Conservation (phyloP, 2,797 vertebrate genomes). For the Brachyalestes nurse region DNA sequence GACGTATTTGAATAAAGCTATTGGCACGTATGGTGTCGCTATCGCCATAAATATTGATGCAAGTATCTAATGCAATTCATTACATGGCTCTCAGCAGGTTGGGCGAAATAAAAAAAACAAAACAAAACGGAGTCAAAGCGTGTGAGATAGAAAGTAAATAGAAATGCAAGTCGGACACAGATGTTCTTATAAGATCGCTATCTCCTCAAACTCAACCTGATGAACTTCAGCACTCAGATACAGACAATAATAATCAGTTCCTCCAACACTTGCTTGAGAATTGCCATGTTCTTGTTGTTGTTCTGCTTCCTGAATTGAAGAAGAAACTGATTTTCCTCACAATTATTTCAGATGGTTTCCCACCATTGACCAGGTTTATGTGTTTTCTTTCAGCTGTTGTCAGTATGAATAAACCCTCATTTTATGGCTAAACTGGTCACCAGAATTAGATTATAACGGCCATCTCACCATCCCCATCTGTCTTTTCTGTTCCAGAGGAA, state of each 20-base stretch:
- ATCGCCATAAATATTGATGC: slow-evolving; percentile 78
- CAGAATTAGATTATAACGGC: slow-evolving; percentile 68
- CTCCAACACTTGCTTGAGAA: slow-evolving; percentile 40
- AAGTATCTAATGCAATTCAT: slow-evolving; percentile 76
- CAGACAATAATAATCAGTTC: slow-evolving; percentile 29
- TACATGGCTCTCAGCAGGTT: slow-evolving; percentile 68
- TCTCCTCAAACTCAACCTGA: slow-evolving; percentile 9
- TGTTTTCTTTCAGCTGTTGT: slow-evolving; percentile 66
- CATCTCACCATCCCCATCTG: slow-evolving; percentile 72
- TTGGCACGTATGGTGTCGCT: slow-evolving; percentile 75
- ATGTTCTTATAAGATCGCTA: background rate
- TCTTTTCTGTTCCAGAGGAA: slow-evolving; percentile 54
- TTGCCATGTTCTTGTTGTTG: slow-evolving; percentile 46
- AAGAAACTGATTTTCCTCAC: slow-evolving; percentile 68
- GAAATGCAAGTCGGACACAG: slow-evolving; percentile 27
- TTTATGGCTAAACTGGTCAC: slow-evolving; percentile 59
- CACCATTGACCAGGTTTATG: slow-evolving; percentile 64
- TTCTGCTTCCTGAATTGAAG: slow-evolving; percentile 60
- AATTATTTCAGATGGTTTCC: slow-evolving; percentile 32
- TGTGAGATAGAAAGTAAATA: slow-evolving; percentile 46
- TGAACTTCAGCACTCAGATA: slow-evolving; percentile 28
- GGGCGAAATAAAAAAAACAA: background rate
- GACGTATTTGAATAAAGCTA: slow-evolving; percentile 79
- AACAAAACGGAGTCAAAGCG: slow-evolving; percentile 1
- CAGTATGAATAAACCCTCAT: slow-evolving; percentile 67